A percentile compares a stretch with the other conserved stretches of the same genome.
Evolutionary conservation across 1,140 invertebrate genomes (phyloP).

Genomic region (Cotesia typhae): DNA sequence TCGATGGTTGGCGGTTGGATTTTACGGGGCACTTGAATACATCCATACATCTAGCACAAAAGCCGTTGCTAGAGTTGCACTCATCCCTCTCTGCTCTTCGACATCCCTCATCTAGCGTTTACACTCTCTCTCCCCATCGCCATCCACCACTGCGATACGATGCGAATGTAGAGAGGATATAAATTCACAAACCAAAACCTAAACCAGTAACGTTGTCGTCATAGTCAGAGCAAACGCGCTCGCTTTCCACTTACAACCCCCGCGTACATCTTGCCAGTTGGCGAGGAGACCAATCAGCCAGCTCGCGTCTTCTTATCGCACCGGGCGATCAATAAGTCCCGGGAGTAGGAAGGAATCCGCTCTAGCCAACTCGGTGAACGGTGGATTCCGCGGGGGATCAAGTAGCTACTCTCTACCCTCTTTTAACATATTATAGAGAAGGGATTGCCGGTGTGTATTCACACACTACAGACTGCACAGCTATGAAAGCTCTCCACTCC

Average conservation of each 20-base stretch:
- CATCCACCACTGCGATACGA: not conserved
- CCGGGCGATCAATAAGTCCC: slow-evolving; percentile 63
- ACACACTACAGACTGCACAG: too few relatives aligned
- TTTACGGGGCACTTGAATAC: slow-evolving; percentile 20
- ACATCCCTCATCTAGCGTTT: not conserved
- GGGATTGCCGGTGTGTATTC: too few relatives aligned
- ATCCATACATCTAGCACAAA: slow-evolving; percentile 1
- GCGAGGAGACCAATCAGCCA: slow-evolving; percentile 58
- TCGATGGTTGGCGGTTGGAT: slow-evolving; percentile 26
- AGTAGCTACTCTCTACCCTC: slow-evolving; percentile 6
- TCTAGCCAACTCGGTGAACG: slow-evolving; percentile 38
- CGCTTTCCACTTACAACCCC: slow-evolving; percentile 11
- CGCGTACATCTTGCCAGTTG: slow-evolving; percentile 30
- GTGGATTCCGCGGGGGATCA: slow-evolving; percentile 30
- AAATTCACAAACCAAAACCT: not conserved
- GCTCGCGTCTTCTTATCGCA: slow-evolving; percentile 63
- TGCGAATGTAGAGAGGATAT: not conserved
- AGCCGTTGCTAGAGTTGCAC: slow-evolving; percentile 25
- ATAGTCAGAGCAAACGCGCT: not conserved
- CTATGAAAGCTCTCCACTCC: too few relatives aligned
- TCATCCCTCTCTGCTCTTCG: not conserved
- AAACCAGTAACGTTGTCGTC: too few relatives aligned
- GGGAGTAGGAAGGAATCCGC: slow-evolving; percentile 64
- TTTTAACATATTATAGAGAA: too few relatives aligned
- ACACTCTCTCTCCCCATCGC: not conserved